Evolutionary conservation across 2,797 vertebrate genomes (phyloP).

Genomic region (Aphelocoma californica): DNA sequence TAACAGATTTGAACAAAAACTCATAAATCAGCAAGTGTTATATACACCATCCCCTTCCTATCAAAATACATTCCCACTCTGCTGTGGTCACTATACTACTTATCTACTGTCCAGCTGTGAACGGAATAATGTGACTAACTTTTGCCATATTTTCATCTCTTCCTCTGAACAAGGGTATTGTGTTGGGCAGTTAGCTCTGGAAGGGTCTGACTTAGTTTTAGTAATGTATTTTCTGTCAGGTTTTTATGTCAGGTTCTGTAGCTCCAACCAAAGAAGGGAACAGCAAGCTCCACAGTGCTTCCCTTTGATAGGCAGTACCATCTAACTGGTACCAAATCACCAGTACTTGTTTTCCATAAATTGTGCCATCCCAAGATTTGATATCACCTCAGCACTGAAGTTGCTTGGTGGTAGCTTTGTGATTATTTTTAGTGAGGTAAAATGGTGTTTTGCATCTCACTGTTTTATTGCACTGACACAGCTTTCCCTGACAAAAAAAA

Average conservation of each 20-base stretch:
- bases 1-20: not conserved
- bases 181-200: not conserved
- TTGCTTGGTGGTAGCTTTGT: accelerated
- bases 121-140: not conserved
- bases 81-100: not conserved
- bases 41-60: not conserved
- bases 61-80: not conserved
- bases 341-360: not conserved
- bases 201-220: not conserved
- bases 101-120: not conserved
- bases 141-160: not conserved
- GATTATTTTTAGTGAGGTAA: not conserved
- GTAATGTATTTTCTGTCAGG: not conserved
- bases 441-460: not conserved
- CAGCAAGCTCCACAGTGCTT: not conserved
- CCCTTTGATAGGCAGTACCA: not conserved
- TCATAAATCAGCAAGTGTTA: slow-evolving; percentile 1
- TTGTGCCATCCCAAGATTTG: not conserved
- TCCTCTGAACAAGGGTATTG: not conserved
- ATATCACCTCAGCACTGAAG: not conserved
- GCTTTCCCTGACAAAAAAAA: not conserved
- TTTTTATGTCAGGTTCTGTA: not conserved
- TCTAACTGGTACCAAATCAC: not conserved
- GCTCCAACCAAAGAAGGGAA: not conserved
- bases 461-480: not conserved